Evolutionary conservation across 30 jellyfish, hydroid and myxozoan genomes (phyloP), one percentile per base, ranked within the genome.

Genomic region (Hydractinia symbiolongicarpus): DNA sequence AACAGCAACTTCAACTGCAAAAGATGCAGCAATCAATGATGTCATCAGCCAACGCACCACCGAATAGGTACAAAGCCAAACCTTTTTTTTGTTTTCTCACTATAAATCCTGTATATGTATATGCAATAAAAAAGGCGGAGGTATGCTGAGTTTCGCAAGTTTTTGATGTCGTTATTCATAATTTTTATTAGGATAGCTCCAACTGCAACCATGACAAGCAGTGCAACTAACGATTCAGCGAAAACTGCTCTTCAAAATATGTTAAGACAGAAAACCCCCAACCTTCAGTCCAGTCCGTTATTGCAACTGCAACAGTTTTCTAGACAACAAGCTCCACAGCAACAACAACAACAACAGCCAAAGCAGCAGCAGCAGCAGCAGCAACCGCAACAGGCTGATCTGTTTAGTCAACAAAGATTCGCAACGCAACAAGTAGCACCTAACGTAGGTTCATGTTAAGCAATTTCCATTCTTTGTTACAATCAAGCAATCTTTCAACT

Each of bases 161-260:
- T 30, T 30, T 30, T 30, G 44, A 30, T 30, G 44, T 30, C 44
- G 44, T 30, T 6, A 66, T 66, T 6, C 10, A 66, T 19, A 66
- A 19, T 66, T 7, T 66, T 7, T 66, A 19, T 83, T 76, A 68
- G 55, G 86, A 10, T 61, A 68, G 76, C 44, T 30, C 44, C 44
- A 30, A 30, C 14, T 7, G 9, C 9, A 19, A 66, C 21, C 44
- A 66, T 66, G 21, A 64, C 79, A 56, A 55, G 40, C 44, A 77
- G 74, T 72, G 61, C 83, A 5, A 86, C 93, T 8, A 84, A 86
- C 55, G 91, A 83, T 51, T 72, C 88, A 5, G 66, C 94, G 51
- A 83, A 84, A 60, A 86, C 85, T 52, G 94, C 92, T 4, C 64
- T 89, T 72, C 96, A 89, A 67, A 86, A 86, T 56, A 73, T 83